These are phyloP conservation scores for Drosophila birchii DNA, from an alignment of 2,888 invertebrate genomes.

Conservation along the genomic window DNA sequence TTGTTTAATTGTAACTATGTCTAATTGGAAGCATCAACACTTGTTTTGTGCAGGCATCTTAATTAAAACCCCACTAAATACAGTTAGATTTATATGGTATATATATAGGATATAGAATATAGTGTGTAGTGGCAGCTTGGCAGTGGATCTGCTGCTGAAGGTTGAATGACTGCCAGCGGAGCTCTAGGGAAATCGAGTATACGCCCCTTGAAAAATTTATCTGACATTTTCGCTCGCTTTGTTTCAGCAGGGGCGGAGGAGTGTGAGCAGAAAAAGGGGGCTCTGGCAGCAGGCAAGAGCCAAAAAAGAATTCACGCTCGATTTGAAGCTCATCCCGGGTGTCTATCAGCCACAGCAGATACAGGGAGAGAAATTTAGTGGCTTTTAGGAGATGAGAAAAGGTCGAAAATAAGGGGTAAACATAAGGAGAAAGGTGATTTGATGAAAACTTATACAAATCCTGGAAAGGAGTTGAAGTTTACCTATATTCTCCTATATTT, in stretches of 20 bases:
- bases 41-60: slow-evolving; percentile 46
- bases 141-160: slow-evolving; percentile 56
- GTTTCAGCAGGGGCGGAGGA: slow-evolving; percentile 39
- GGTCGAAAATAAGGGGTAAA: too few relatives aligned
- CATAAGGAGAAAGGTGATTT: rapidly evolving
- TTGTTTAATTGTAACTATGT: slow-evolving; percentile 40
- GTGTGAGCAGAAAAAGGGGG: not conserved
- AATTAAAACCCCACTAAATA: slow-evolving; percentile 36
- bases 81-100: not conserved
- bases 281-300: slow-evolving; percentile 42
- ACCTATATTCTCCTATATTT: not conserved
- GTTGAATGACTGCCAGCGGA: slow-evolving; percentile 57
- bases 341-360: slow-evolving; percentile 59
- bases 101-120: not conserved
- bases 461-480: too few relatives aligned
- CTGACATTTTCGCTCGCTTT: slow-evolving; percentile 66
- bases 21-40: slow-evolving; percentile 61
- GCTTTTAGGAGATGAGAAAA: not conserved
- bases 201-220: slow-evolving; percentile 58
- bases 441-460: not conserved
- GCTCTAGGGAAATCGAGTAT: slow-evolving; percentile 54
- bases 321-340: slow-evolving; percentile 67
- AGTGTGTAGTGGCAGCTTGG: slow-evolving; percentile 12
- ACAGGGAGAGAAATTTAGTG: slow-evolving; percentile 10
- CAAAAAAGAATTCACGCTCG: slow-evolving; percentile 78